Percentiles rank a stretch among this genome's conserved stretches.
Evolutionary conservation across 2,888 invertebrate genomes (phyloP).

Genomic region (Drosophila infuscata): DNA sequence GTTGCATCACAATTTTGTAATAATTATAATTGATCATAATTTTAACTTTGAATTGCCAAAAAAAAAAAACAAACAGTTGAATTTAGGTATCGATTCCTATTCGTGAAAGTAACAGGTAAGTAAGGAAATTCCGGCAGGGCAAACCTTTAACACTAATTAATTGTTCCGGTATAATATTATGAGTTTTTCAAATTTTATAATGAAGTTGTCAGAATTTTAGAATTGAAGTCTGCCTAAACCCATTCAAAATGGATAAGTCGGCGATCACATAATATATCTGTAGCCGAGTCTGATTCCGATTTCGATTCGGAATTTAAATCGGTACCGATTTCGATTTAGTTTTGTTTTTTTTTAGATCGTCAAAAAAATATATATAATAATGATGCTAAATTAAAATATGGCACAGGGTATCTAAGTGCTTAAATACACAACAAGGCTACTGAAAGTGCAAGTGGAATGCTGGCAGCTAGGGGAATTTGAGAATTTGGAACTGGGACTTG

Average conservation of each 20-base stretch:
- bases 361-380: not conserved
- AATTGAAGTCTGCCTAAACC: not conserved
- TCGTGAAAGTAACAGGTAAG: not conserved
- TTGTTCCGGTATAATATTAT: not conserved
- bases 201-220: not conserved
- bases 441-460: constrained; percentile 25
- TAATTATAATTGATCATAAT: not conserved
- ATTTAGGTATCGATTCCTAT: not conserved
- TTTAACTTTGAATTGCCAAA: too few species aligned
- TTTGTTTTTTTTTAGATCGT: not conserved
- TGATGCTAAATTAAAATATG: not conserved
- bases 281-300: not conserved
- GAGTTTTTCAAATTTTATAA: not conserved
- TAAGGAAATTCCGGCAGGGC: too few species aligned
- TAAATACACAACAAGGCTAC: constrained; percentile 8
- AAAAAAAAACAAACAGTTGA: too few species aligned
- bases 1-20: not conserved
- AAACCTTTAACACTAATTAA: too few species aligned
- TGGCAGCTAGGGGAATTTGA: constrained; percentile 19
- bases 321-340: not conserved
- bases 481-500: not conserved
- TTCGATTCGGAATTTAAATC: not conserved
- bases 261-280: not conserved
- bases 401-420: constrained; percentile 19
- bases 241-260: not conserved